Percentiles rank a stretch among this genome's conserved stretches.
Evolutionary conservation across 2,888 invertebrate genomes (phyloP).

Genomic region (Eupithecia abbreviata): DNA sequence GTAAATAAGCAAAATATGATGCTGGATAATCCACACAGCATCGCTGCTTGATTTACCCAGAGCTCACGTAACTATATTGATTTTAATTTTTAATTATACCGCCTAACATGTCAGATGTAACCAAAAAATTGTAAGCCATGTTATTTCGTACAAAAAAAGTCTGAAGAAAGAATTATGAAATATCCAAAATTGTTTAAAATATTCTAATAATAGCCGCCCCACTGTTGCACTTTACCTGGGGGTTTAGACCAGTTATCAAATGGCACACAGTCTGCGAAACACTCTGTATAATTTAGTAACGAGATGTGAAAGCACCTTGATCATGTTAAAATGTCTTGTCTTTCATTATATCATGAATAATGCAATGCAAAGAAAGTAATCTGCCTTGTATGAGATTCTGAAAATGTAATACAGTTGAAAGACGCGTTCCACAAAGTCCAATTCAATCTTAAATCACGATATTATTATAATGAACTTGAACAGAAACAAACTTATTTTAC

Average conservation of each 20-base stretch:
- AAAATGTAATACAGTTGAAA: slow-evolving; percentile 13
- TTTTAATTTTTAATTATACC: too few relatives aligned
- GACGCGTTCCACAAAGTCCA: neutral
- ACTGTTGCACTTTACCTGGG: too few relatives aligned
- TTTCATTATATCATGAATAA: slow-evolving; percentile 23
- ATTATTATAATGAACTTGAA: neutral
- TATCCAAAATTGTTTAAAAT: too few relatives aligned
- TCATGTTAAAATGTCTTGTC: slow-evolving; percentile 19
- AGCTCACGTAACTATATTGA: too few relatives aligned
- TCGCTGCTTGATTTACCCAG: neutral
- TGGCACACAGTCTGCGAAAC: too few relatives aligned
- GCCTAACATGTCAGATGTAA: too few relatives aligned
- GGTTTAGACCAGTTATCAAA: too few relatives aligned
- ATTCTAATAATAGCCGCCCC: too few relatives aligned
- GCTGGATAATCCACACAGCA: neutral
- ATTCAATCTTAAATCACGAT: neutral
- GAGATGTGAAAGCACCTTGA: slow-evolving; percentile 10
- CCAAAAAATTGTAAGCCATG: too few relatives aligned
- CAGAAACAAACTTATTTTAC: neutral
- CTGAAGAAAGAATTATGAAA: too few relatives aligned
- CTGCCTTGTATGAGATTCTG: slow-evolving; percentile 20
- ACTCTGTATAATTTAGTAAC: slow-evolving; percentile 13
- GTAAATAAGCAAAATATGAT: neutral
- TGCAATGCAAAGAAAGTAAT: slow-evolving; percentile 17
- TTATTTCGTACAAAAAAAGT: too few relatives aligned